These are phyloP conservation scores for Ephestia elutella DNA, from an alignment of 1,140 invertebrate species.

Conservation along the genomic window DNA sequence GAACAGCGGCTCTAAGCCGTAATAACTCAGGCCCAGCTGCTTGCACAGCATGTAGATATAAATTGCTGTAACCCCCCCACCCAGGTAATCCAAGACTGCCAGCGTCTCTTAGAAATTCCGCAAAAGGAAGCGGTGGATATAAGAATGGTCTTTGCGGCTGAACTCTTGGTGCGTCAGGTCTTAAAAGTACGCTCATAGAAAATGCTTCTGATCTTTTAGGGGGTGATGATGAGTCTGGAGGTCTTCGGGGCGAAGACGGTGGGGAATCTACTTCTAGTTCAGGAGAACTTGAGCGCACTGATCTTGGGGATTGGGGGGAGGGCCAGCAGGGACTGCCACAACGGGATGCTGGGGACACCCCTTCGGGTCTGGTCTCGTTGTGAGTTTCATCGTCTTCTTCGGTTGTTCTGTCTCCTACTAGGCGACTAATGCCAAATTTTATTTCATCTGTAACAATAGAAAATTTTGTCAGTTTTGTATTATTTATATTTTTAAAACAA, in stretches of 20 bases:
- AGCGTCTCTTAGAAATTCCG: conserved; percentile 74
- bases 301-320: conserved; percentile 71
- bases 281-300: conserved; percentile 78
- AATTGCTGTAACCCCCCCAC: conserved; percentile 73
- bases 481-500: too few relatives aligned
- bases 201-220: conserved; percentile 85
- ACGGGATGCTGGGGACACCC: conserved; percentile 59
- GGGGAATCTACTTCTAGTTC: conserved; percentile 83
- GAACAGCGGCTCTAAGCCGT: conserved; percentile 67
- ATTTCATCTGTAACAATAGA: conserved; percentile 78
- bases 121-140: conserved; percentile 76
- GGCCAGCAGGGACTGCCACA: conserved; percentile 69
- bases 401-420: conserved; percentile 78
- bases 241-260: conserved; percentile 74
- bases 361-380: conserved; percentile 65
- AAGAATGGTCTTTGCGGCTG: conserved; percentile 76
- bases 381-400: conserved; percentile 71
- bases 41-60: conserved; percentile 78
- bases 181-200: conserved; percentile 84
- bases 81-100: conserved; percentile 53
- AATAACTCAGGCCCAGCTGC: conserved; percentile 73
- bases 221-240: conserved; percentile 69
- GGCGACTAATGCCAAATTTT: conserved; percentile 82
- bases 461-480: background rate
- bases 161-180: conserved; percentile 82